A percentile compares a stretch with the other conserved stretches of the same genome.
phyloP scores from a whole-genome alignment of 2,113 vertebrate species.

The Dermatemys mawii region DNA sequence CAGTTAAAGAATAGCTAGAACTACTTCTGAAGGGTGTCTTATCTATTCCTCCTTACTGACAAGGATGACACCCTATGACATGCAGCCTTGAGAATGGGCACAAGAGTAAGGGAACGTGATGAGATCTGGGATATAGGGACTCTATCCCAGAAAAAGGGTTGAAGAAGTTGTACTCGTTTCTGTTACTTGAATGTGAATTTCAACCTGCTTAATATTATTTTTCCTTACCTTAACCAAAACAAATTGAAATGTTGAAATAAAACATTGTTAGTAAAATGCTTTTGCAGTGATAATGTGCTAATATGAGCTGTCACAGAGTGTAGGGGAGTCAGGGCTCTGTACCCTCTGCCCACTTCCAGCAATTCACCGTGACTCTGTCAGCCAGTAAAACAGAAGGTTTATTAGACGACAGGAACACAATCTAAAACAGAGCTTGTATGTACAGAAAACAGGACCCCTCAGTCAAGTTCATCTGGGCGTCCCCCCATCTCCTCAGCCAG shows the following conservation, averaged over 20 bases:
- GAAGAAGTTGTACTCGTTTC: neutral
- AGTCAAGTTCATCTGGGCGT: too few species aligned
- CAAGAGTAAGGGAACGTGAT: neutral
- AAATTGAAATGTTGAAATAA: neutral
- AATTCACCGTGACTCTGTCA: too few species aligned
- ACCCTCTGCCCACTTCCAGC: too few species aligned
- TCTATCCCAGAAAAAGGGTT: neutral
- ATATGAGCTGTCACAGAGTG: neutral
- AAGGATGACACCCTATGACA: neutral
- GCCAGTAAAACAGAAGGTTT: too few species aligned
- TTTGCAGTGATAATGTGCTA: neutral
- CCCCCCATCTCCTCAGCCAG: too few species aligned
- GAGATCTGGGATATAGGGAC: neutral
- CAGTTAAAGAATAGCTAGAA: neutral
- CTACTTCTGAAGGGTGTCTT: neutral
- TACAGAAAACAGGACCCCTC: too few species aligned
- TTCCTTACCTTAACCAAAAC: neutral
- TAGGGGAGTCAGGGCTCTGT: too few species aligned
- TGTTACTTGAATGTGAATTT: neutral
- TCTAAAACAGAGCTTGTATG: too few species aligned
- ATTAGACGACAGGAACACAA: too few species aligned
- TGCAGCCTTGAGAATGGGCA: neutral
- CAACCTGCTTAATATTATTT: neutral
- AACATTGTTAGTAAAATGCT: neutral
- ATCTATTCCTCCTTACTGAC: neutral